Conservation (phyloP, 2,888 invertebrate species). For the Troides aeacus region DNA sequence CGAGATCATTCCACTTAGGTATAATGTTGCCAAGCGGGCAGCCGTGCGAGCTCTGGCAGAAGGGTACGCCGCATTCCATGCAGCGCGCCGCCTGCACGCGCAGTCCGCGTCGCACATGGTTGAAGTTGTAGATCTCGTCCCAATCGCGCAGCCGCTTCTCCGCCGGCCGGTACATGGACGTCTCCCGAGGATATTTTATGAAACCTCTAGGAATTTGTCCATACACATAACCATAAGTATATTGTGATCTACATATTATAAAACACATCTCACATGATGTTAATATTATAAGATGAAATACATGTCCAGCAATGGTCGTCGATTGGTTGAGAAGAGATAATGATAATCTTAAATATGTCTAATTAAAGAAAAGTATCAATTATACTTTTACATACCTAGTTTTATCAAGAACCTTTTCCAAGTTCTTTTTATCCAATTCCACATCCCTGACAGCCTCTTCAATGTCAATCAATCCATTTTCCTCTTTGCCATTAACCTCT, state of each 20-base stretch:
- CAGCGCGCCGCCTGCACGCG: conserved; percentile 95
- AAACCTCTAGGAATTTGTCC: conserved; percentile 84
- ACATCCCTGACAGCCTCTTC: conserved; percentile 92
- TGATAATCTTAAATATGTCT: too few species aligned
- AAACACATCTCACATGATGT: too few species aligned
- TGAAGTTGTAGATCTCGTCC: conserved; percentile 96
- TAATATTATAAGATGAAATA: too few species aligned
- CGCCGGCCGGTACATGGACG: conserved; percentile 90
- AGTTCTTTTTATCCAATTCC: conserved; percentile 87
- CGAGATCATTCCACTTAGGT: conserved; percentile 98
- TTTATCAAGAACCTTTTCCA: conserved; percentile 91
- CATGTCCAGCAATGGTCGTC: too few species aligned
- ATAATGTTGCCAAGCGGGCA: conserved; percentile 99
- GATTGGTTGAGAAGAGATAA: too few species aligned
- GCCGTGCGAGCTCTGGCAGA: conserved; percentile 90
- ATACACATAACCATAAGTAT: too few species aligned
- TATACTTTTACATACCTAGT: conserved; percentile 71
- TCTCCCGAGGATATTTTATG: conserved; percentile 96
- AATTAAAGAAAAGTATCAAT: too few species aligned
- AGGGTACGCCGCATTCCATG: conserved; percentile 99
- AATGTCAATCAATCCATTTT: conserved; percentile 85
- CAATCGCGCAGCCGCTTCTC: conserved; percentile 94
- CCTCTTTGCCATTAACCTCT: conserved; percentile 57
- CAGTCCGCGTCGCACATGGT: conserved; percentile 92
- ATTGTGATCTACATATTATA: too few species aligned